Conservation (phyloP, 2,888 invertebrate genomes). For the Idaea straminata region DNA sequence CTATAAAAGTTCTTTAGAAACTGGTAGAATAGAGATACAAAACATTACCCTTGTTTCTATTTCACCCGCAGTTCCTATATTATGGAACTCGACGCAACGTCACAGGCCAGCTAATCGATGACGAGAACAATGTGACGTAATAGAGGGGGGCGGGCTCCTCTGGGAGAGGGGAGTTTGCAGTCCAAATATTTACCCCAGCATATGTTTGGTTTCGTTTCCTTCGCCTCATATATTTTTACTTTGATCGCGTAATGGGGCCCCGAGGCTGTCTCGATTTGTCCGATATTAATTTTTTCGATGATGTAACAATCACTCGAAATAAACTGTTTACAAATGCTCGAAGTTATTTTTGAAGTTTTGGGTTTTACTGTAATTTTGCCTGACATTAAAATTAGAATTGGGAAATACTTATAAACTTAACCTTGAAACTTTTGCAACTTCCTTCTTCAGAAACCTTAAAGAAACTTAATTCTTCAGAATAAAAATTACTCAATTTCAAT, state of each 20-base stretch:
- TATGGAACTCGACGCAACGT: conserved; percentile 59
- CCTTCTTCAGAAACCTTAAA: background rate
- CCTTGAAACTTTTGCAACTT: too few relatives aligned
- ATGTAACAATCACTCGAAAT: conserved; percentile 21
- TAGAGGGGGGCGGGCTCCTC: conserved; percentile 45
- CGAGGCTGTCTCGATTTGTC: conserved; percentile 67
- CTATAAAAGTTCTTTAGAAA: background rate
- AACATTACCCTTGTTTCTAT: background rate
- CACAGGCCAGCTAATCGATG: conserved; percentile 70
- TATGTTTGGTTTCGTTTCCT: conserved; percentile 79
- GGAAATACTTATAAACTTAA: background rate
- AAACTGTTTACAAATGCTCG: conserved; percentile 13
- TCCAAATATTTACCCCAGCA: conserved; percentile 75
- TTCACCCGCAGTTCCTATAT: conserved; percentile 23
- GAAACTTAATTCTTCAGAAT: background rate
- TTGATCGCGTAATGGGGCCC: conserved; percentile 73
- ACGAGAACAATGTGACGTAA: conserved; percentile 75
- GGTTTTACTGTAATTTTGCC: background rate
- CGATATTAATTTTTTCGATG: conserved; percentile 64
- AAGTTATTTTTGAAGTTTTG: conserved; percentile 6
- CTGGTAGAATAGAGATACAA: conserved; percentile 7
- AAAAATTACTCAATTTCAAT: background rate
- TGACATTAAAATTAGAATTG: background rate
- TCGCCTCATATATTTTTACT: conserved; percentile 79
- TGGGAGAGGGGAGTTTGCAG: conserved; percentile 46